phyloP scores from a whole-genome alignment of 2,888 invertebrate species.

The Hirtodrosophila confusa region DNA sequence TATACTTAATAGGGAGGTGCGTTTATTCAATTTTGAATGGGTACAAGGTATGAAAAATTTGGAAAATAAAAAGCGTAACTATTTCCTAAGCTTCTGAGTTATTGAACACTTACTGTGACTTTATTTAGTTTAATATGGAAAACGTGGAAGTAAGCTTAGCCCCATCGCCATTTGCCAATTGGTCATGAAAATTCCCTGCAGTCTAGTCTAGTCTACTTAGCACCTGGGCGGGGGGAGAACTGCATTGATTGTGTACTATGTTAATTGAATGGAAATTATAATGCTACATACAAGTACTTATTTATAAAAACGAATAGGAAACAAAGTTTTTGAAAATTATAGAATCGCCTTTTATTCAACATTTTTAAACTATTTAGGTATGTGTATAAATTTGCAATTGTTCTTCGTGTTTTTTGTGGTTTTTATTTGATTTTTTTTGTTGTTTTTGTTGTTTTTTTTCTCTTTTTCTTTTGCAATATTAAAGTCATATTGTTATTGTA shows the following conservation, averaged over 20 bases:
- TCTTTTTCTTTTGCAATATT: constrained; percentile 32
- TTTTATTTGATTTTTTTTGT: background rate
- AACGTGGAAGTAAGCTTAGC: constrained; percentile 28
- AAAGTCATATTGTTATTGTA: constrained; percentile 57
- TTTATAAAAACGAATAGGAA: constrained; percentile 25
- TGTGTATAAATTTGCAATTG: constrained; percentile 51
- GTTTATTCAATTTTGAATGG: no score
- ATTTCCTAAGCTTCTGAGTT: constrained; percentile 36
- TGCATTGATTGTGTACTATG: no score
- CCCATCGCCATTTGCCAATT: constrained; percentile 16
- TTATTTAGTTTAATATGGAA: constrained; percentile 47
- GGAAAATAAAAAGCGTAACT: no score
- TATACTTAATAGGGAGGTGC: no score
- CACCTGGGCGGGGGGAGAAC: constrained; percentile 48
- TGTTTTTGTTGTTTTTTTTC: no score
- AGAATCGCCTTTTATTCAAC: constrained; percentile 57
- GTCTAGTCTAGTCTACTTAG: constrained; percentile 48
- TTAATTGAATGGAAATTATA: constrained; percentile 2
- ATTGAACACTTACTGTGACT: constrained; percentile 73
- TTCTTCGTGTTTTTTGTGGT: constrained; percentile 30
- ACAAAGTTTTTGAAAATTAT: constrained; percentile 52
- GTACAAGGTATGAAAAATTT: background rate
- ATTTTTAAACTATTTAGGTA: constrained; percentile 50
- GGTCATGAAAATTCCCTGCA: constrained; percentile 16
- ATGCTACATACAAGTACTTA: constrained; percentile 1